Base-by-base conservation (phyloP, 2,113 vertebrate genomes). In the Propithecus coquereli region DNA sequence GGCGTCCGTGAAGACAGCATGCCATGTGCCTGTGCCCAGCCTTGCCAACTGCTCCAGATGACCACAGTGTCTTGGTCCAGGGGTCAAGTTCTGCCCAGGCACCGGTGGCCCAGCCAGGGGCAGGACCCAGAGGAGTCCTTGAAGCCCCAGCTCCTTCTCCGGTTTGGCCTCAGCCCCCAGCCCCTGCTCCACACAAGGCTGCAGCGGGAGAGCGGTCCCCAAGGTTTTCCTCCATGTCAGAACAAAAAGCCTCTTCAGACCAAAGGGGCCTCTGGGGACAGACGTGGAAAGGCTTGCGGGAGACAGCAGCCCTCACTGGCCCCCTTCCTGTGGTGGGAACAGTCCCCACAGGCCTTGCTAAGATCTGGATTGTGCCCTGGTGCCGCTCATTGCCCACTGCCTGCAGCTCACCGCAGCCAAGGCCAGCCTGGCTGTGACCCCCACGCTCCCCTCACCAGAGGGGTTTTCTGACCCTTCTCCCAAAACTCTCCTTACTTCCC, bases 91-190 rank as follows among this genome's bases (percentile, higher is more conserved):
- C 65, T 73, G 34, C 27, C 61, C 79, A 79, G 57, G 30, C 14
- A 61, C 54, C 4, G 11, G 11, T 57, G 43, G 17, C 37, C 37
- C 81, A 71, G 27, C 47, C 40, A 70, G 71, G 82, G 16, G 9
- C n/a, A n/a, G 43, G 47, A 52, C 25, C 17, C 50, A 47, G 32
- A 25, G 43, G 40, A 40, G 16, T 34, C 81, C 82, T 79, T 1
- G 0, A 34, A 84, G 25, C 6, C 5, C 3, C 59, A 68, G 18
- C 7, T 25, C 32, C 57, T 27, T 17, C 77, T 0, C 16, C 0
- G 0, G 7, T 18, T 52, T 71, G 70, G 40, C 43, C 25, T 37
- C 79, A 43, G 37, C 27, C 61, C 27, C 61, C 5, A 57, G 2
- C 22, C 27, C 25, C 1, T 1, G 8, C 27, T 20, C 1, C 3